phyloP scores from a whole-genome alignment of 2,888 invertebrate genomes.

The Phragmatobia fuliginosa region DNA sequence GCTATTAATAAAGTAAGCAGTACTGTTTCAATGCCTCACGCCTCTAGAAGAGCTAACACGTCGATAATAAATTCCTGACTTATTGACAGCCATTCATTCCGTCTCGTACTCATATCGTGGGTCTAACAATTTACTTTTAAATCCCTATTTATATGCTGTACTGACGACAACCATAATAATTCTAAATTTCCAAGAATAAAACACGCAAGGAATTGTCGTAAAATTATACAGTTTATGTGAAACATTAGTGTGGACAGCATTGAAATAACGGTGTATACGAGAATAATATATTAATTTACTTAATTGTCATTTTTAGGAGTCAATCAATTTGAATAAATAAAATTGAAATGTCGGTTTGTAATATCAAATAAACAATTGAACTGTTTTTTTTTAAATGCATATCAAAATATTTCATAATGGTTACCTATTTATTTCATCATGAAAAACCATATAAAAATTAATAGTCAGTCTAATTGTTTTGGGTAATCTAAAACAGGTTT shows the following conservation, averaged over 20 bases:
- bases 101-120: background rate
- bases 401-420: too few species aligned
- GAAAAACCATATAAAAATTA: too few species aligned
- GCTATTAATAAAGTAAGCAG: background rate
- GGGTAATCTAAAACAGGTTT: too few species aligned
- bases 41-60: background rate
- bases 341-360: too few species aligned
- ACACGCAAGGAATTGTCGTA: constrained; percentile 5
- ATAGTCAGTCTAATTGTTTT: too few species aligned
- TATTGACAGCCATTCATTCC: background rate
- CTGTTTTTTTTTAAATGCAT: too few species aligned
- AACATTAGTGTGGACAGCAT: background rate
- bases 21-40: background rate
- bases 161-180: background rate
- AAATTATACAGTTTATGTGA: background rate
- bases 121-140: constrained; percentile 4
- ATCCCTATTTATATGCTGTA: constrained; percentile 8
- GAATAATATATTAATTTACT: too few species aligned
- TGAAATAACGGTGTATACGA: background rate
- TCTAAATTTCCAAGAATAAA: background rate
- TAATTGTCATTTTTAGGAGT: too few species aligned
- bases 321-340: too few species aligned
- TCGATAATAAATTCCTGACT: background rate
- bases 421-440: too few species aligned
- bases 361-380: too few species aligned